Percentiles rank a stretch among this genome's conserved stretches.
Evolutionary conservation across 2,797 vertebrate genomes (phyloP).

Genomic region (Megalops cyprinoides): DNA sequence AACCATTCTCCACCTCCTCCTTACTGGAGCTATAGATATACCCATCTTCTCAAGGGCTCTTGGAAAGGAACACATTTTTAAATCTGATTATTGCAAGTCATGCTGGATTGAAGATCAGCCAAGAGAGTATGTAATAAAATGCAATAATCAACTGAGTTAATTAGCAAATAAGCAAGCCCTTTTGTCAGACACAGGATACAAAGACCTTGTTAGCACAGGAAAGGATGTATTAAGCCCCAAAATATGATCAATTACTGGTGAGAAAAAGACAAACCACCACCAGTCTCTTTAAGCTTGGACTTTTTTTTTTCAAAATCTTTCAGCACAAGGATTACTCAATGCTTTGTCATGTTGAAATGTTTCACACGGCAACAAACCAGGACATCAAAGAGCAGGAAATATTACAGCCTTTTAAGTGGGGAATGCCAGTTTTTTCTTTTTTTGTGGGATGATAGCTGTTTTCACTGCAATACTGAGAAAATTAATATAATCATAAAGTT

Average conservation of each 20-base stretch:
- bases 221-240: not conserved
- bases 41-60: too few species aligned
- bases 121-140: not conserved
- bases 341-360: conserved; percentile 40
- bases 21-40: too few species aligned
- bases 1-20: not conserved
- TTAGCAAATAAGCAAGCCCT: not conserved
- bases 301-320: conserved; percentile 14
- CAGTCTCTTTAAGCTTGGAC: not conserved
- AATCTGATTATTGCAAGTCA: too few species aligned
- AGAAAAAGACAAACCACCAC: not conserved
- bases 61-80: too few species aligned
- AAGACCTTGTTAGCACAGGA: not conserved
- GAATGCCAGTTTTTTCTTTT: conserved; percentile 12
- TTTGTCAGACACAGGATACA: not conserved
- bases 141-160: not conserved
- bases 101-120: not conserved
- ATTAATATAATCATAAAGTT: not conserved
- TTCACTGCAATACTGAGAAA: conserved; percentile 1
- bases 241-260: not conserved
- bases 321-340: conserved; percentile 37
- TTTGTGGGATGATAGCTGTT: not conserved
- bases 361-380: conserved; percentile 36
- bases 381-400: conserved; percentile 45
- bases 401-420: conserved; percentile 28